These are phyloP conservation scores for Gavialis gangeticus DNA, from an alignment of 2,113 vertebrate genomes.

Conservation along the genomic window DNA sequence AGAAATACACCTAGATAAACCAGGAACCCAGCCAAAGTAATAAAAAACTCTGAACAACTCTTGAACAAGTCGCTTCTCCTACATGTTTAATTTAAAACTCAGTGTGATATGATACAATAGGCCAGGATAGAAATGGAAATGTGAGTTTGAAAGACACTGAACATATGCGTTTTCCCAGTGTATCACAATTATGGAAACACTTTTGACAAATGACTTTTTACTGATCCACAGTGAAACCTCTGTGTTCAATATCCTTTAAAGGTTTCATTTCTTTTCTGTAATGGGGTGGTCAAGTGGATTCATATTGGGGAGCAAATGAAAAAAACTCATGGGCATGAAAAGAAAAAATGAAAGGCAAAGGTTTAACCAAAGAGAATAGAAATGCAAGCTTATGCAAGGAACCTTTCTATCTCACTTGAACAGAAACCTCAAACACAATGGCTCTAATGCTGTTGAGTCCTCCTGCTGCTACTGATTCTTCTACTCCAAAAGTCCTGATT, in stretches of 20 bases:
- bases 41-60: not conserved
- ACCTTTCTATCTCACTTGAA: constrained; percentile 16
- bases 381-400: constrained; percentile 13
- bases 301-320: constrained; percentile 28
- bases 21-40: constrained; percentile 3
- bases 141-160: constrained; percentile 44
- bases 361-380: constrained; percentile 27
- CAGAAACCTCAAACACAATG: constrained; percentile 21
- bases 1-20: constrained; percentile 24
- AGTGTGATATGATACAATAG: constrained; percentile 32
- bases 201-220: constrained; percentile 20
- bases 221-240: constrained; percentile 29
- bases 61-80: constrained; percentile 54
- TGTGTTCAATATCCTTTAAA: not conserved
- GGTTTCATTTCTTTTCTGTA: constrained; percentile 42
- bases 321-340: constrained; percentile 33
- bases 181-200: not conserved
- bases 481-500: not conserved
- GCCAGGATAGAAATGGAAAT: constrained; percentile 10
- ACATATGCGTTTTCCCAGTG: not conserved
- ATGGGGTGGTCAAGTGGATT: constrained; percentile 2
- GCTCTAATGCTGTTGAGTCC: not conserved
- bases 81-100: constrained; percentile 58
- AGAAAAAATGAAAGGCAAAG: constrained; percentile 36
- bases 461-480: constrained; percentile 49